Conservation (phyloP, 1,140 invertebrate species). For the Venustaconcha ellipsiformis region DNA sequence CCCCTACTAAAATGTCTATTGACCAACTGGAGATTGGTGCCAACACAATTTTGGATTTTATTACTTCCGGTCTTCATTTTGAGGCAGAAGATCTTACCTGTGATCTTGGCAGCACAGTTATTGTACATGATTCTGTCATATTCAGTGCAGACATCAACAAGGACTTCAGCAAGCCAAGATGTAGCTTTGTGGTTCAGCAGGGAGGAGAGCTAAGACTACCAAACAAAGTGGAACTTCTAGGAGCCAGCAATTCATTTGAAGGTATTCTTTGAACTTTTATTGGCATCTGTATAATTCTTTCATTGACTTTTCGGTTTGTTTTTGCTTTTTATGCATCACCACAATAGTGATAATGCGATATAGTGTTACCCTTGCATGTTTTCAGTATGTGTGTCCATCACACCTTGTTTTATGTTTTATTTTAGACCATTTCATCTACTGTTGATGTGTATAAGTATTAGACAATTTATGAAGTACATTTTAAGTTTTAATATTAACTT, state of each 20-base stretch:
- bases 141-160: constrained; percentile 51
- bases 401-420: too few species aligned
- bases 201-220: constrained; percentile 49
- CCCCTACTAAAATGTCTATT: constrained; percentile 12
- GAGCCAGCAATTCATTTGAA: constrained; percentile 47
- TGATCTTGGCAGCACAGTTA: constrained; percentile 37
- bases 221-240: constrained; percentile 46
- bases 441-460: too few species aligned
- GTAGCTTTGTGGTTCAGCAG: constrained; percentile 51
- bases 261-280: constrained; percentile 28
- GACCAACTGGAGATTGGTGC: constrained; percentile 34
- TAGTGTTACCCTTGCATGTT: too few species aligned
- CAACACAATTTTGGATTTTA: constrained; percentile 32
- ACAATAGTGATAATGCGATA: too few species aligned
- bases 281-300: too few species aligned
- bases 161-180: constrained; percentile 42
- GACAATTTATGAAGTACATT: too few species aligned
- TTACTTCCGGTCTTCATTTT: constrained; percentile 36
- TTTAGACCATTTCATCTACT: too few species aligned
- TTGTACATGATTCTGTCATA: constrained; percentile 41
- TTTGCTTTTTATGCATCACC: too few species aligned
- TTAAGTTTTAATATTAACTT: too few species aligned
- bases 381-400: too few species aligned
- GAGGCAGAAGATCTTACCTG: constrained; percentile 43
- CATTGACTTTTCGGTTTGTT: too few species aligned